Evolutionary conservation across 2,888 invertebrate genomes (phyloP).

Genomic region (Sericinus montela): DNA sequence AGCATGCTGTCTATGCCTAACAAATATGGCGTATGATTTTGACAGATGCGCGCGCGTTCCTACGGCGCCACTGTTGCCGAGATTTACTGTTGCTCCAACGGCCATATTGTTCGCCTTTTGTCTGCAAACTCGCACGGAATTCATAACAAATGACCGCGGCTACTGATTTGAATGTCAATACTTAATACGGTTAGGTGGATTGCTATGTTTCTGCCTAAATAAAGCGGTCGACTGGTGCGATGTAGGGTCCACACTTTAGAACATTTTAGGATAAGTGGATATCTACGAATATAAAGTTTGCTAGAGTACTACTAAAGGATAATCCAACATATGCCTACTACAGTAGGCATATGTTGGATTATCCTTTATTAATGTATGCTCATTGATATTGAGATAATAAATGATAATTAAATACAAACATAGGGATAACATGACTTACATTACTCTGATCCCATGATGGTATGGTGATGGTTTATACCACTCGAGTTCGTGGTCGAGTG

Average conservation of each 20-base stretch:
- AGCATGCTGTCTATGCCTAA: slow-evolving; percentile 37
- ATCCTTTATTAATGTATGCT: too few relatives aligned
- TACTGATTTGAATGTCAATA: slow-evolving; percentile 77
- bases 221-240: slow-evolving; percentile 31
- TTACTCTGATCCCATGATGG: too few relatives aligned
- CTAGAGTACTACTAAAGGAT: too few relatives aligned
- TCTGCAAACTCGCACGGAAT: slow-evolving; percentile 58
- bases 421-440: too few relatives aligned
- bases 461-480: too few relatives aligned
- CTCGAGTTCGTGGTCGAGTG: too few relatives aligned
- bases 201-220: slow-evolving; percentile 67
- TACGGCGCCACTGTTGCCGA: slow-evolving; percentile 71
- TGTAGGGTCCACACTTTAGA: slow-evolving; percentile 16
- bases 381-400: too few relatives aligned
- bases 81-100: slow-evolving; percentile 75
- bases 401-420: too few relatives aligned
- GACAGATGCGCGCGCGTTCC: slow-evolving; percentile 63
- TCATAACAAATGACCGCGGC: slow-evolving; percentile 69
- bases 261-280: neutral
- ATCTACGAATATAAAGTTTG: too few relatives aligned
- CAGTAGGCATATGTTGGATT: too few relatives aligned
- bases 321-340: too few relatives aligned
- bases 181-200: slow-evolving; percentile 64
- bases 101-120: slow-evolving; percentile 62
- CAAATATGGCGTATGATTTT: slow-evolving; percentile 61